Percentiles rank a stretch among this genome's conserved stretches.
These are phyloP conservation scores for Stegastes partitus DNA, from an alignment of 2,113 vertebrate species.

Conservation along the genomic window DNA sequence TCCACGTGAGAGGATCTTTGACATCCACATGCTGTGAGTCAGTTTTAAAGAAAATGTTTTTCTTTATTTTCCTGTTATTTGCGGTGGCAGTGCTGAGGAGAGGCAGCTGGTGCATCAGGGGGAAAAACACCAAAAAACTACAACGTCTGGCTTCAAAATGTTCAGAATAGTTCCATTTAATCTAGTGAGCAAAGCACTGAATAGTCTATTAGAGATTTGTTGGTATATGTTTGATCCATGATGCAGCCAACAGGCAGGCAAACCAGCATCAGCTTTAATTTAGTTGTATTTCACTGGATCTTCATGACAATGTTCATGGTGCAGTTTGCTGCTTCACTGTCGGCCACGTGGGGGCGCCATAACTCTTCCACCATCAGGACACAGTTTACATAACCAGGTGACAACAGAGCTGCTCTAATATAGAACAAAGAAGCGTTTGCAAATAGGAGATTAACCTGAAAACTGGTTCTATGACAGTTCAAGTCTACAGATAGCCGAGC, in stretches of 20 bases:
- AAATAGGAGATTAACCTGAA: constrained; percentile 55
- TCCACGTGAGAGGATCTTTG: neutral
- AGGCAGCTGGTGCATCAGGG: too few relatives aligned
- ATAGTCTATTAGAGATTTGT: neutral
- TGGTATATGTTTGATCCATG: neutral
- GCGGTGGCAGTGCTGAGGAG: neutral
- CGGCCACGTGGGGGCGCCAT: constrained; percentile 59
- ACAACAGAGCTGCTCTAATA: constrained; percentile 14
- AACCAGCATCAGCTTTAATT: too few relatives aligned
- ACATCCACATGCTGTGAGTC: neutral
- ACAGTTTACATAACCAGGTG: constrained; percentile 54
- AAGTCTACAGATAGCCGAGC: neutral
- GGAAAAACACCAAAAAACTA: too few relatives aligned
- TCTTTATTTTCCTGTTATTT: too few relatives aligned
- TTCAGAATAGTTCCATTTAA: too few relatives aligned
- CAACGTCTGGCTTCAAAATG: too few relatives aligned
- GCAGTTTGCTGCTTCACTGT: neutral
- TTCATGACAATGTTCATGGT: neutral
- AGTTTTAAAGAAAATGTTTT: neutral
- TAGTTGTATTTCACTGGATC: too few relatives aligned
- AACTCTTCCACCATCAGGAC: constrained; percentile 11
- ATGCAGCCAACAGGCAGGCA: neutral
- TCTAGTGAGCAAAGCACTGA: too few relatives aligned
- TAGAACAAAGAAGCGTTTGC: constrained; percentile 38
- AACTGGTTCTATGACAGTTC: constrained; percentile 16